A percentile compares a stretch with the other conserved stretches of the same genome.
These are phyloP conservation scores for Riptortus pedestris DNA, from an alignment of 1,140 invertebrate genomes.

Conservation along the genomic window DNA sequence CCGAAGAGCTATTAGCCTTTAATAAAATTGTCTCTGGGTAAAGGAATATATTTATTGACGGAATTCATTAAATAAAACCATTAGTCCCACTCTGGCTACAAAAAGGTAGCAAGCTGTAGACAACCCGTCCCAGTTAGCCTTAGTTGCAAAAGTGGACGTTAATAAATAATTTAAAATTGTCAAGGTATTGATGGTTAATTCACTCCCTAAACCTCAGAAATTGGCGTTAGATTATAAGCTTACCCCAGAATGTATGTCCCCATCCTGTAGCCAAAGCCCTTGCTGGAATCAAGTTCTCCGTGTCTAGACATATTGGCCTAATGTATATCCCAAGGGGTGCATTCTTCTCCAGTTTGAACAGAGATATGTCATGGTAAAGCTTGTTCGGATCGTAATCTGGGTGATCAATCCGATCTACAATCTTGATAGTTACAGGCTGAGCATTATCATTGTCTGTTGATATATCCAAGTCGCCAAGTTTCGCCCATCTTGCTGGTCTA, in stretches of 20 bases:
- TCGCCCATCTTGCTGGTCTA: constrained; percentile 34
- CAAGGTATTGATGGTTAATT: no score
- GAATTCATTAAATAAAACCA: no score
- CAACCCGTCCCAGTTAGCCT: no score
- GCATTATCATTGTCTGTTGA: constrained; percentile 38
- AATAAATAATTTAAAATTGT: no score
- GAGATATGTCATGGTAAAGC: constrained; percentile 46
- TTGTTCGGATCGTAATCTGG: constrained; percentile 39
- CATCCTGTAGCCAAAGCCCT: background rate
- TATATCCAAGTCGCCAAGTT: constrained; percentile 45
- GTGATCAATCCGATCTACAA: constrained; percentile 37
- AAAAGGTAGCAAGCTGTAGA: no score
- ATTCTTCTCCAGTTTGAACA: constrained; percentile 40
- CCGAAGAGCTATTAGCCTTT: no score
- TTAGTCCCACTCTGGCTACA: no score
- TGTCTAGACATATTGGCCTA: constrained; percentile 42
- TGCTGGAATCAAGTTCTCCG: background rate
- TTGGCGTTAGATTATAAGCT: no score
- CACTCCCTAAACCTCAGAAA: no score
- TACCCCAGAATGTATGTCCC: background rate
- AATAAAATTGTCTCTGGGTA: no score
- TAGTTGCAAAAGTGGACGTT: no score
- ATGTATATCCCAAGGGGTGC: constrained; percentile 41
- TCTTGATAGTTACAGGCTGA: constrained; percentile 36
- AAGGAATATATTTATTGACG: no score